Evolutionary conservation across 2,888 invertebrate genomes (phyloP).

Genomic region (Cryptocheilus praepositus): DNA sequence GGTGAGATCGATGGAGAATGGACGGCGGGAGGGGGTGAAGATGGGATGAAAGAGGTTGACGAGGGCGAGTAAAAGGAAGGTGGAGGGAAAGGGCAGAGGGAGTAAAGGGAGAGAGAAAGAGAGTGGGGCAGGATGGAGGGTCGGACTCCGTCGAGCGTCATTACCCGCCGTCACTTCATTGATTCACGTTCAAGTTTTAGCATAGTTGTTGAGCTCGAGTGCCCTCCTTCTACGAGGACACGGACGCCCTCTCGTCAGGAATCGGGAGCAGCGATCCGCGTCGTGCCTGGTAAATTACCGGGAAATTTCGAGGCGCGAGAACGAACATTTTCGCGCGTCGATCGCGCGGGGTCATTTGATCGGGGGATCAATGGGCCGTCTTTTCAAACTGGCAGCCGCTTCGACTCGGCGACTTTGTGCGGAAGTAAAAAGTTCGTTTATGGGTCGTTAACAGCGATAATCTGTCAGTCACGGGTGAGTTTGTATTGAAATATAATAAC

Average conservation of each 20-base stretch:
- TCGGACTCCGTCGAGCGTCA: slow-evolving; percentile 47
- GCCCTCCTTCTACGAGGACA: slow-evolving; percentile 1
- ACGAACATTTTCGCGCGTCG: not conserved
- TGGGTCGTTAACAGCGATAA: too few relatives aligned
- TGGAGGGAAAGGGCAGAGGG: not conserved
- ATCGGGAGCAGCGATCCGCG: slow-evolving; percentile 1
- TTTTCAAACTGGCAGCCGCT: too few relatives aligned
- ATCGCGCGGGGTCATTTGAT: too few relatives aligned
- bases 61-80: not conserved
- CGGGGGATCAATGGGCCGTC: too few relatives aligned
- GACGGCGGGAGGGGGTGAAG: slow-evolving; percentile 22
- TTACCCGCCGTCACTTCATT: slow-evolving; percentile 48
- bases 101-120: not conserved
- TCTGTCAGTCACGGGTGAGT: too few relatives aligned
- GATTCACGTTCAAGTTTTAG: slow-evolving; percentile 46
- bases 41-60: not conserved
- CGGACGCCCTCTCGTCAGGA: slow-evolving; percentile 1
- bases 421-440: too few relatives aligned
- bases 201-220: slow-evolving; percentile 37
- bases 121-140: slow-evolving; percentile 25
- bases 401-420: too few relatives aligned
- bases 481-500: too few relatives aligned
- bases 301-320: slow-evolving; percentile 4
- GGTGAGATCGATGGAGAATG: slow-evolving; percentile 43
- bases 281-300: slow-evolving; percentile 6